phyloP scores from a whole-genome alignment of 2,797 vertebrate genomes.

The Pygocentrus nattereri region DNA sequence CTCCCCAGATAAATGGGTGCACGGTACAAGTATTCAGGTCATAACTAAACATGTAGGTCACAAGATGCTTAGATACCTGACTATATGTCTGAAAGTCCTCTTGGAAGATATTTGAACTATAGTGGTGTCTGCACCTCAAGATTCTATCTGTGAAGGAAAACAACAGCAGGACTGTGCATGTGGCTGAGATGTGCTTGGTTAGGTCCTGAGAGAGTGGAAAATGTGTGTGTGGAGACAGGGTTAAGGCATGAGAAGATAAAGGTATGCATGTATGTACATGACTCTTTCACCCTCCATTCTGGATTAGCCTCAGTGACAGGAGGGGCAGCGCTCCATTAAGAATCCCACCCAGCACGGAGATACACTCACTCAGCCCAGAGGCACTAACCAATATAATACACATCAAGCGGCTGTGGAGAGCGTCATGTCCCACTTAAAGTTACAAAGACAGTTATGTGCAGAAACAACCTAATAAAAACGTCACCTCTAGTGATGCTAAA shows the following conservation, averaged over 20 bases:
- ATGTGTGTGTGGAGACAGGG: slow-evolving; percentile 51
- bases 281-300: slow-evolving; percentile 48
- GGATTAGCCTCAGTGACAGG: slow-evolving; percentile 36
- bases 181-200: slow-evolving; percentile 62
- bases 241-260: slow-evolving; percentile 68
- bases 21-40: background rate
- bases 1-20: background rate
- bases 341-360: slow-evolving; percentile 76
- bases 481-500: background rate
- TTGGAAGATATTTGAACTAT: slow-evolving; percentile 62
- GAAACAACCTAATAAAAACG: slow-evolving; percentile 29
- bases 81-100: slow-evolving; percentile 39
- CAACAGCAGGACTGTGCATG: slow-evolving; percentile 76
- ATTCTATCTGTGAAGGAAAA: slow-evolving; percentile 70
- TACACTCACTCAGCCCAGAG: slow-evolving; percentile 60
- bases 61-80: background rate
- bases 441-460: slow-evolving; percentile 41
- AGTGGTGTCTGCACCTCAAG: slow-evolving; percentile 62
- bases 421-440: slow-evolving; percentile 10
- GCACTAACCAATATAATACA: slow-evolving; percentile 53
- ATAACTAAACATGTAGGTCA: background rate
- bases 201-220: slow-evolving; percentile 26
- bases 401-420: background rate
- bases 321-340: slow-evolving; percentile 56
- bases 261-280: slow-evolving; percentile 72